These are phyloP conservation scores for Paracentrotus lividus DNA, from an alignment of 53 echinoderm and acorn worm species.

Conservation along the genomic window DNA sequence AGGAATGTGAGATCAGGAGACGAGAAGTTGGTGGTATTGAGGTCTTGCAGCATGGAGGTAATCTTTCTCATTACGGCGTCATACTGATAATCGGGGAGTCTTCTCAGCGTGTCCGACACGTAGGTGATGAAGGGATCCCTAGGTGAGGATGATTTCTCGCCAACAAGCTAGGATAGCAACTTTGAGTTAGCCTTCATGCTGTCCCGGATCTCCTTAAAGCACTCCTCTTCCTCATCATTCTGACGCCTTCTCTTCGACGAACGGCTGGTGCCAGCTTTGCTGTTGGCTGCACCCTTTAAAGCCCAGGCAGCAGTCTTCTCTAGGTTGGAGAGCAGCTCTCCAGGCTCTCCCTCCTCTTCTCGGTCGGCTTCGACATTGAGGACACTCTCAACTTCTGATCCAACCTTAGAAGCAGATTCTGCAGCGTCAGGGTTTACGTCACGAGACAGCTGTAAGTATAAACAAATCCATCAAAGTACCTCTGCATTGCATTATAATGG, in stretches of 20 bases:
- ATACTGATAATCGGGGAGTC: slow-evolving; percentile 49
- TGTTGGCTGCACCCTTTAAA: slow-evolving; percentile 35
- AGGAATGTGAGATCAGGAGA: background rate
- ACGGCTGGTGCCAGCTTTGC: slow-evolving; percentile 20
- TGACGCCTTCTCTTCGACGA: slow-evolving; percentile 27
- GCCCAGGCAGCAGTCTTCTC: slow-evolving; percentile 41
- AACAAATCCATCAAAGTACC: too few species aligned
- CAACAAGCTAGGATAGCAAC: slow-evolving; percentile 48
- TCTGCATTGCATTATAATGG: too few species aligned
- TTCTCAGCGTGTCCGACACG: slow-evolving; percentile 46
- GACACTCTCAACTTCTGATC: slow-evolving; percentile 4
- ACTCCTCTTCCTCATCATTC: slow-evolving; percentile 36
- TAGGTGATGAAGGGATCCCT: slow-evolving; percentile 50
- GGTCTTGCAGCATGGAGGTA: slow-evolving; percentile 50
- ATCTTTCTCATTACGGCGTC: slow-evolving; percentile 38
- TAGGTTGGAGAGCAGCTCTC: background rate
- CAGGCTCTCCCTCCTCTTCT: slow-evolving; percentile 12
- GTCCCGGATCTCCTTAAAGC: slow-evolving; percentile 35
- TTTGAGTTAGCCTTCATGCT: slow-evolving; percentile 39
- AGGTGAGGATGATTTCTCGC: slow-evolving; percentile 30
- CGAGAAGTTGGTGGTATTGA: slow-evolving; percentile 9
- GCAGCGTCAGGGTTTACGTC: background rate
- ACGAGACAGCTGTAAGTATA: slow-evolving; percentile 23
- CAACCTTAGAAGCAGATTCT: slow-evolving; percentile 7
- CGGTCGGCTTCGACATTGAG: slow-evolving; percentile 14